These are phyloP conservation scores for Ardeotis arabs DNA, from an alignment of 2,113 vertebrate genomes.

Conservation along the genomic window DNA sequence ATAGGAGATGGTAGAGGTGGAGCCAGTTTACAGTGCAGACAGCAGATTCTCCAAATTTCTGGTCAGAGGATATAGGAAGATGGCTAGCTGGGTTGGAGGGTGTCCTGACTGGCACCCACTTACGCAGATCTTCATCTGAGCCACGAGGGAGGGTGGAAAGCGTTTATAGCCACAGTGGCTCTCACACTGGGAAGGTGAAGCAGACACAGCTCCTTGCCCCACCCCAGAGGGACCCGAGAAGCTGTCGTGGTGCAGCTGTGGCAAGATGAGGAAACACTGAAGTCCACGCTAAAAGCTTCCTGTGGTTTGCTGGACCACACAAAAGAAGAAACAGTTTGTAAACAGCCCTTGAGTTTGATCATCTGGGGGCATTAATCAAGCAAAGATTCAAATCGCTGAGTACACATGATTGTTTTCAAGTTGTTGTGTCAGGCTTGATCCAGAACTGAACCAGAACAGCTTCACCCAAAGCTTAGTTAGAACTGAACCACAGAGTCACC, in stretches of 20 bases:
- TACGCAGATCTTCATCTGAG: neutral
- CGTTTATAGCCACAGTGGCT: neutral
- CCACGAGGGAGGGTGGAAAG: neutral
- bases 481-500: neutral
- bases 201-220: neutral
- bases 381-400: neutral
- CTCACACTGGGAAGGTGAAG: neutral
- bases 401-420: neutral
- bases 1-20: neutral
- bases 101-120: neutral
- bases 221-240: accelerated
- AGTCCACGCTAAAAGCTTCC: neutral
- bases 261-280: neutral
- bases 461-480: neutral
- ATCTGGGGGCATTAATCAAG: neutral
- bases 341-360: neutral
- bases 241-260: accelerated
- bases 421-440: neutral
- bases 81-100: neutral
- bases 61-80: neutral
- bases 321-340: neutral
- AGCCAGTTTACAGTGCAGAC: neutral
- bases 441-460: neutral
- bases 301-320: neutral
- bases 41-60: neutral